Conservation (phyloP, 2,888 invertebrate genomes). For the Camptogramma bilineatum region DNA sequence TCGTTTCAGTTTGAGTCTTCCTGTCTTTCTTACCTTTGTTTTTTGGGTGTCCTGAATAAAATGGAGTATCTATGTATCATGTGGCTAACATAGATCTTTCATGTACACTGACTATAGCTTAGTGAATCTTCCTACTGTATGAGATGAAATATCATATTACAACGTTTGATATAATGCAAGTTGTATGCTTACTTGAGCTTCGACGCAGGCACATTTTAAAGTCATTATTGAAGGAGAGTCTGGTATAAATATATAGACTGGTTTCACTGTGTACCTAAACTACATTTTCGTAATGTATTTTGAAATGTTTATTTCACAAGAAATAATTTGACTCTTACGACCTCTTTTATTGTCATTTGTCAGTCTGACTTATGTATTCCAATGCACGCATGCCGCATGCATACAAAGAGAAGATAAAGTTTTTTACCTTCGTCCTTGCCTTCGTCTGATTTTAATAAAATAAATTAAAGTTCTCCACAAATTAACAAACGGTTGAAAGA, state of each 20-base stretch:
- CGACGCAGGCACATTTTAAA: constrained; percentile 41
- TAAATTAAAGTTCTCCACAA: no score
- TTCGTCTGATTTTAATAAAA: no score
- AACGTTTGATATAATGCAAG: no score
- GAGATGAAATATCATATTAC: neutral
- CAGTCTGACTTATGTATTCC: neutral
- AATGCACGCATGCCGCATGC: no score
- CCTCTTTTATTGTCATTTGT: neutral
- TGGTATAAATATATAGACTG: neutral
- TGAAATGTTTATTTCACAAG: neutral
- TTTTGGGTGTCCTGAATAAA: constrained; percentile 41
- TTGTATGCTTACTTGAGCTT: constrained; percentile 47
- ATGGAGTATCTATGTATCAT: constrained; percentile 34
- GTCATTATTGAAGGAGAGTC: constrained; percentile 1
- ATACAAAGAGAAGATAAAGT: no score
- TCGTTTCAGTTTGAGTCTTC: constrained; percentile 36
- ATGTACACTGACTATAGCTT: neutral
- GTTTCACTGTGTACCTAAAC: no score
- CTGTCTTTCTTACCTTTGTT: constrained; percentile 27
- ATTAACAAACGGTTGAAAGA: no score
- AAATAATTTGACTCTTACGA: neutral
- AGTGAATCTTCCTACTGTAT: neutral
- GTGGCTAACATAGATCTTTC: constrained; percentile 2
- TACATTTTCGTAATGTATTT: neutral
- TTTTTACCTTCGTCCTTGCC: no score